Evolutionary conservation across 2,888 invertebrate species (phyloP), one percentile per base, ranked within the genome.

Genomic region (Ellobium chinense): DNA sequence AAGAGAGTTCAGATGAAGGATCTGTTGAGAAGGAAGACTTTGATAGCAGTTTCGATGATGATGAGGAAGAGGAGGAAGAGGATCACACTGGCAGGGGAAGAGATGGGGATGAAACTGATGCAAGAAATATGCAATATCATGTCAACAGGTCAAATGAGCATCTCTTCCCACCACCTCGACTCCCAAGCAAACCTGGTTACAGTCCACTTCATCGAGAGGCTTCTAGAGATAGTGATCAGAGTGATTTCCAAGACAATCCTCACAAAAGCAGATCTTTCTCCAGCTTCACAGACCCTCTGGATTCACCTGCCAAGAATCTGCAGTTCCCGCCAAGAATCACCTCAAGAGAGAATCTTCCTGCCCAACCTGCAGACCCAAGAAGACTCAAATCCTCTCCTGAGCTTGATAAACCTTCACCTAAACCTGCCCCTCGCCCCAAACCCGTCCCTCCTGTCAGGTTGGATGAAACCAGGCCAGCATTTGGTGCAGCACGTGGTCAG

Each of bases 281-380:
- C 27, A 90, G 88, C 84, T 90, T 89, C 78, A 85, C 84, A 65
- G 84, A 87, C 72, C 86, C 85, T 31, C 80, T 82, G 12, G 81
- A 82, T 24, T 78, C 84, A 2, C 81, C 83, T n/a, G 70, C 73
- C 21, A 81, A 21, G 24, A 62, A 27, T 39, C 72, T 27, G 75
- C 79, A 14, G 68, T 74, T 31, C 69, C 80, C 34, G 46, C 82
- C 60, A 63, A 78, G 29, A 68, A 69, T 12, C 73, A 70, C 31
- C 39, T 68, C 70, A 54, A 72, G 75, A 7, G 69, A 78, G 21
- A 39, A 78, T 60, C 81, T 83, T 5, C 74, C 78, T 7, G 68
- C 81, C 12, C 78, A 74, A 24, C 78, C 81, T 7, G 76, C 70
- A 9, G 72, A 82, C 18, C 75, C 76, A 7, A 69, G 62, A 29